Base-by-base conservation (phyloP, 2,888 invertebrate genomes). In the Tolmerus cingulatus region DNA sequence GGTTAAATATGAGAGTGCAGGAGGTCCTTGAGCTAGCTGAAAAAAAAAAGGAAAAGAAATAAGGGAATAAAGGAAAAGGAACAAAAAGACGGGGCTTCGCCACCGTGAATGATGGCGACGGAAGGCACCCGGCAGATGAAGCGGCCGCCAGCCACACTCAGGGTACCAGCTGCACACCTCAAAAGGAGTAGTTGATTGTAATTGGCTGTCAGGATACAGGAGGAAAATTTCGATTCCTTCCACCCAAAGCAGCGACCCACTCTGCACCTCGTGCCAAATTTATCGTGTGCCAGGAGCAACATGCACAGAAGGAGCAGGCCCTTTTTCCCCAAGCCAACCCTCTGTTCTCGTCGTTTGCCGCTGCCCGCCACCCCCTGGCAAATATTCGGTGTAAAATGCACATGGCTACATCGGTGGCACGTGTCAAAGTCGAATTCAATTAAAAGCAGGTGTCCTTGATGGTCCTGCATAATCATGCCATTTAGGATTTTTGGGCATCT, bases 371-470 rank as follows among this genome's bases (percentile, higher is more conserved):
- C 37, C 40, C 40, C 46, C 55, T 86, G 76, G 76, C 76, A 77
- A 86, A 86, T 76, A 55, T 86, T 76, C 86, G 86, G 82, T 88
- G 87, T 88, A 87, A 88, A 88, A 87, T 88, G 88, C 88, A 88
- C 86, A 88, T 87, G 88, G 57, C 81, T 74, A 87, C 79, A 77
- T 74, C 81, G 87, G 87, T 87, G 87, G 88, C 88, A 88, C 88
- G 88, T 88, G 88, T 88, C 88, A 88, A 88, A 88, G 57, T 89
- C 89, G 87, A 89, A 89, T 91, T 91, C 91, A 91, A 91, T 91
- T 91, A 92, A 91, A 91, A 91, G 91, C 92, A 91, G 90, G 91
- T 91, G 91, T 90, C 90, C 90, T 89, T 91, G 91, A 90, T 91
- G 90, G 86, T 85, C 76, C 88, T 88, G 88, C 84, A 87, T 88